Percentiles rank a stretch among this genome's conserved stretches.
These are phyloP conservation scores for Gari tellinella DNA, from an alignment of 2,888 invertebrate genomes.

Conservation along the genomic window DNA sequence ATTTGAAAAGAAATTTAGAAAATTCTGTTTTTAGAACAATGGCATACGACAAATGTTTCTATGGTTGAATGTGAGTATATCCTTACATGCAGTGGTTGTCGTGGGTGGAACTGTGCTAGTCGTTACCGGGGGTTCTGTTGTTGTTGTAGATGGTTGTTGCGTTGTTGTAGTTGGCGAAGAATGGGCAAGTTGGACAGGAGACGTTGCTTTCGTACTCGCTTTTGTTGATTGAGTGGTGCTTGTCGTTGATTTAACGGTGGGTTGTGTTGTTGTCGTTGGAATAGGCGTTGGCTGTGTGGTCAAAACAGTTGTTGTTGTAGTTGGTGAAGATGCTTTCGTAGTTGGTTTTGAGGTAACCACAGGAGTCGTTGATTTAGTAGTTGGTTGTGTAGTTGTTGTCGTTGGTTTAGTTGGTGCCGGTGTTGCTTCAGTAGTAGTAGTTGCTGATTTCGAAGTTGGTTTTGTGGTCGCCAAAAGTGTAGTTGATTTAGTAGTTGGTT, in stretches of 20 bases:
- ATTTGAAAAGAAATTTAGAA: too few relatives aligned
- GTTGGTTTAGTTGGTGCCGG: constrained; percentile 6
- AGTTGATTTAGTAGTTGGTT: background rate
- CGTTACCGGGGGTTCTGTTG: background rate
- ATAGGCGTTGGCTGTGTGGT: constrained; percentile 3
- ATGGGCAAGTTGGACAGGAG: background rate
- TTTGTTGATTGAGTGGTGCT: background rate
- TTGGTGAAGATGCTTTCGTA: too few relatives aligned
- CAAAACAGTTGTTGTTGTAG: too few relatives aligned
- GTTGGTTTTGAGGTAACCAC: too few relatives aligned
- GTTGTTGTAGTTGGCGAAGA: constrained; percentile 3
- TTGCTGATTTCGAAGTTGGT: background rate
- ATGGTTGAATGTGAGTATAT: too few relatives aligned
- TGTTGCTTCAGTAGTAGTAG: background rate
- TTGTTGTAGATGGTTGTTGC: background rate
- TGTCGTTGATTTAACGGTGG: background rate
- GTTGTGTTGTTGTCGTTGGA: background rate
- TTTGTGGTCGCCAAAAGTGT: background rate
- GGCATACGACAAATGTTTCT: too few relatives aligned
- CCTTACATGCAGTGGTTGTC: background rate
- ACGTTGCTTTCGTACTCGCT: background rate
- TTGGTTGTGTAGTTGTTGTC: background rate
- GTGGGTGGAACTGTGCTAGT: background rate
- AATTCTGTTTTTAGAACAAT: too few relatives aligned
- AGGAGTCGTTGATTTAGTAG: too few relatives aligned